Evolutionary conservation across 2,888 invertebrate genomes (phyloP), one percentile per base, ranked within the genome.

Genomic region (Nowickia ferox): DNA sequence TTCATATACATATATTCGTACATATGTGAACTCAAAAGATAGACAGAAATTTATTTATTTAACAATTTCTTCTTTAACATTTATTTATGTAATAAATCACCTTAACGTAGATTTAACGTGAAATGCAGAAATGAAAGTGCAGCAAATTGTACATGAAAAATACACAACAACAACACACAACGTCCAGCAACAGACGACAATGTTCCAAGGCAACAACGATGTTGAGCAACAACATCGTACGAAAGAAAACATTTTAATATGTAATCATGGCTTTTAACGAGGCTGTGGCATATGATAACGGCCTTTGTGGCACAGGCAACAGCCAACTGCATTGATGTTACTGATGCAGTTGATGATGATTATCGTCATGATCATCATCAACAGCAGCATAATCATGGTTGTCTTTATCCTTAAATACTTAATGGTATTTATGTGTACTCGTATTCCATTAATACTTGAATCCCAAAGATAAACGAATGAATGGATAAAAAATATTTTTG

Each of bases 91-190:
- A 83, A 83, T 83, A 83, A 83, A 83, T 83, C 82, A 83, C 71
- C 71, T 77, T 71, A 65, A 77, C 76, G 76, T 82, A 30, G 55
- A 48, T 65, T 76, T 59, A 76, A 76, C 55, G 42, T 66, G 65
- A 75, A 86, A 75, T 86, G 59, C 79, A 76, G 59, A 83, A 83
- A 80, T 72, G 86, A 86, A 86, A 83, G 83, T 86, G 86, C 86
- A 80, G 76, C 80, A 83, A 83, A 86, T 80, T 40, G 59, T 66
- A 68, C 11, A 81, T 22, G 40, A 57, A 53, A 68, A 57, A 40
- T 57, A 65, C 13, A 51, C 19, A 10, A 57, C 44, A 59, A 48
- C 30, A 65, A 65, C 30, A 59, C 38, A 15, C 59, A 79, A 42
- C 48, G n/a, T 65, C 53, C 63, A 44, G 44, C 53, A 71, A 42